Conservation (phyloP, 64 coral and sea anemone species). For the Stichodactyla helianthus region DNA sequence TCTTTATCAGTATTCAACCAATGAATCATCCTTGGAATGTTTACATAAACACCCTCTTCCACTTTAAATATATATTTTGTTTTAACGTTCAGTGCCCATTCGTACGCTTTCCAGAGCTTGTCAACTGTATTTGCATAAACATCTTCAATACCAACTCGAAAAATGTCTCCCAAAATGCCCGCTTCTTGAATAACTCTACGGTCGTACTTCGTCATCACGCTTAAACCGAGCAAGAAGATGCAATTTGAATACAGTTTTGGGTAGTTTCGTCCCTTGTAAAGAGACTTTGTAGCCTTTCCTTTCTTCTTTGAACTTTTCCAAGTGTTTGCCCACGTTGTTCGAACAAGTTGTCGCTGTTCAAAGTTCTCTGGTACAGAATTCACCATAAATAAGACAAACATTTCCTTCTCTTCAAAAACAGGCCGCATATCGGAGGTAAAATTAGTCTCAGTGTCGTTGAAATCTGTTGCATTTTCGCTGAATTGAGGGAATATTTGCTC, state of each 20-base stretch:
- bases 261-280: background rate
- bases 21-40: background rate
- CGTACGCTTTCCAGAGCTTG: constrained; percentile 12
- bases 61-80: constrained; percentile 24
- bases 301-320: constrained; percentile 21
- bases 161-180: constrained; percentile 15
- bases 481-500: constrained; percentile 1
- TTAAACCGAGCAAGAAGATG: constrained; percentile 2
- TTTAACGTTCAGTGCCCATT: background rate
- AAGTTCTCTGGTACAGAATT: constrained; percentile 20
- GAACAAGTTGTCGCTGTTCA: background rate
- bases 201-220: background rate
- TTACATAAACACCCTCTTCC: constrained; percentile 21
- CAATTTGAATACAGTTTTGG: background rate
- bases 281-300: background rate
- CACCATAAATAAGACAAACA: constrained; percentile 25
- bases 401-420: constrained; percentile 1
- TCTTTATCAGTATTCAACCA: background rate
- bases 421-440: background rate
- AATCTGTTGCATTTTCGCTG: background rate
- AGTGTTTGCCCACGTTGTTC: constrained; percentile 31
- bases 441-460: background rate
- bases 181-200: background rate
- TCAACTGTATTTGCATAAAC: background rate
- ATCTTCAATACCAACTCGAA: background rate